phyloP scores from a whole-genome alignment of 2,113 vertebrate genomes.

The Bubo blakistoni region DNA sequence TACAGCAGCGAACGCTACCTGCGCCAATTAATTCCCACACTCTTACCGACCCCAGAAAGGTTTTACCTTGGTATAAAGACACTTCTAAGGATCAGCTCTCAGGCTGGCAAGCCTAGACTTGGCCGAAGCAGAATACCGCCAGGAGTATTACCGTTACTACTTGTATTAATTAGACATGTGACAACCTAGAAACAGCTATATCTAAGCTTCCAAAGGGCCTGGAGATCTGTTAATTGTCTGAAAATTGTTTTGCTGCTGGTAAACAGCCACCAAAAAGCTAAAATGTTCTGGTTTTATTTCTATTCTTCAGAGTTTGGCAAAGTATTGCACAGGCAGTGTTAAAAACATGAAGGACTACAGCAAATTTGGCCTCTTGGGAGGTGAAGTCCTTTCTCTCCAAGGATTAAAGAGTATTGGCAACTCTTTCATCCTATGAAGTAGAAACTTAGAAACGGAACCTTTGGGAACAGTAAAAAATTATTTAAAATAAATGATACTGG shows the following conservation, averaged over 20 bases:
- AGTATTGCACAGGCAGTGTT: background rate
- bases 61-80: background rate
- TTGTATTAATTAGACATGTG: background rate
- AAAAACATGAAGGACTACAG: background rate
- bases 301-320: background rate
- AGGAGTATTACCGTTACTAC: background rate
- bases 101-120: background rate
- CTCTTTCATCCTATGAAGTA: background rate
- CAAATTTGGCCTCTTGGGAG: background rate
- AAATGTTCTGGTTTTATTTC: slow-evolving; percentile 12
- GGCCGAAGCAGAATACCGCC: background rate
- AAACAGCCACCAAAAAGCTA: background rate
- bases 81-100: background rate
- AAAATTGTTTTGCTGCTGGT: background rate
- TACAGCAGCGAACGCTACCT: background rate
- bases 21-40: background rate
- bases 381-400: background rate
- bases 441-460: background rate
- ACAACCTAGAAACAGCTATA: background rate
- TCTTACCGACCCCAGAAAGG: background rate
- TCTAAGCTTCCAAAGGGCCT: background rate
- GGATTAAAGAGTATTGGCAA: background rate
- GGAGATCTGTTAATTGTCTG: slow-evolving; percentile 2
- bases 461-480: background rate
- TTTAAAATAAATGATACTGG: background rate